Evolutionary conservation across 64 coral and sea anemone species (phyloP), one percentile per base, ranked within the genome.

Genomic region (Acropora tenuis): DNA sequence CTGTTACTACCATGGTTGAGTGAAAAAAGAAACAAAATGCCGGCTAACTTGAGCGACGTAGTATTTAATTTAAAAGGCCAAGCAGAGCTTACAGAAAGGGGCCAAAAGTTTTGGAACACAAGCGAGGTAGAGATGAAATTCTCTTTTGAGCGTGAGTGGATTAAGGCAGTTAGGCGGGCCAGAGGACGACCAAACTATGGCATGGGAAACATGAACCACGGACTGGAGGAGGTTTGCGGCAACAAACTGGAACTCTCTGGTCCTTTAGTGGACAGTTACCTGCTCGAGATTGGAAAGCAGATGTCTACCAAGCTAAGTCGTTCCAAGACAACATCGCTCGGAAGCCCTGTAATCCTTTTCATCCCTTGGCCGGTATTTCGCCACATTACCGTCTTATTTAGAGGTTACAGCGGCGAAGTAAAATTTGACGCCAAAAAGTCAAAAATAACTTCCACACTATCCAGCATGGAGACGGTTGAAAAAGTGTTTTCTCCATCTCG

Each of bases 201-300:
- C 61, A 93, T 93, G 91, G 91, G 84, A 46, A 76, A 74, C 8
- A 86, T 93, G 60, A 79, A 93, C 59, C 12, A 43, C 16, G 46
- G 74, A 52, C 83, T 82, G 19, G 89, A 91, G 74, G 89, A 91
- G 78, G 80, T 91, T 43, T 83, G 78, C 50, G 91, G 76, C 43
- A 93, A 93, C 69, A 78, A 76, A 88, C 91, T 93, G 47, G 80
- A 88, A 17, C 47, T 93, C 30, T 87, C 46, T 79, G 91, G 91
- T 63, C 91, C 91, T 52, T 57, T 80, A 16, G 77, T 93, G 55
- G 91, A 93, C 50, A 68, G 81, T 73, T 87, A 88, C 50, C 84
- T 93, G 48, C 16, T 68, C 41, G 91, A 88, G 55, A 73, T 88
- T n/a, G 91, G 83, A 40, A 80, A 87, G 61, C 73, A 75, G 65